Evolutionary conservation across 2,888 invertebrate species (phyloP).

Genomic region (Pyrocoelia pectoralis): DNA sequence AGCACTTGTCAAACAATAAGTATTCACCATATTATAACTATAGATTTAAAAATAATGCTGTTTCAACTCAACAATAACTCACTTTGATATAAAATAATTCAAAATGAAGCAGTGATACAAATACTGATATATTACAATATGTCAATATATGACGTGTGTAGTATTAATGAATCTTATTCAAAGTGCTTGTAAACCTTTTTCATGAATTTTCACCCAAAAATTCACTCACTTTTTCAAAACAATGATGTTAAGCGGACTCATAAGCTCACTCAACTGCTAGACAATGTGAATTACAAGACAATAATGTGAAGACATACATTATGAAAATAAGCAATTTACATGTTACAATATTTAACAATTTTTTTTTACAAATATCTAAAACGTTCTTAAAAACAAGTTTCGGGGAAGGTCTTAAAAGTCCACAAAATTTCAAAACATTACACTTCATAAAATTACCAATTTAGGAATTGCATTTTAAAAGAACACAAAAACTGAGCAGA

Average conservation of each 20-base stretch:
- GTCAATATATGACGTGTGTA: too few species aligned
- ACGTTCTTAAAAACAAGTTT: slow-evolving; percentile 2
- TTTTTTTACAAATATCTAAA: slow-evolving; percentile 2
- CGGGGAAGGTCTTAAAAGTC: background rate
- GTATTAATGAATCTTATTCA: too few species aligned
- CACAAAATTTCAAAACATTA: background rate
- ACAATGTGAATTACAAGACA: slow-evolving; percentile 5
- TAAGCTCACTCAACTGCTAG: slow-evolving; percentile 6
- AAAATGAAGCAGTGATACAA: too few species aligned
- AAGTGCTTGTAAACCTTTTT: background rate
- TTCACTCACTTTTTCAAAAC: background rate
- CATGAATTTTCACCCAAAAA: slow-evolving; percentile 7
- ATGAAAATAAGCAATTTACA: slow-evolving; percentile 5
- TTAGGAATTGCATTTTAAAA: slow-evolving; percentile 9
- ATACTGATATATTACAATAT: too few species aligned
- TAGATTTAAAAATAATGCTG: too few species aligned
- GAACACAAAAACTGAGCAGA: slow-evolving; percentile 2
- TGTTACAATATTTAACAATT: background rate
- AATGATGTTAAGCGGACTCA: slow-evolving; percentile 7
- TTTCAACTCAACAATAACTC: too few species aligned
- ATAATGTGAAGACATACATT: slow-evolving; percentile 11
- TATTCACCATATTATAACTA: too few species aligned
- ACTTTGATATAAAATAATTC: too few species aligned
- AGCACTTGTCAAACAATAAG: too few species aligned
- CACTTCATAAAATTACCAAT: slow-evolving; percentile 1